phyloP scores from a whole-genome alignment of 2,113 vertebrate genomes.

The Toxotes jaculatrix region DNA sequence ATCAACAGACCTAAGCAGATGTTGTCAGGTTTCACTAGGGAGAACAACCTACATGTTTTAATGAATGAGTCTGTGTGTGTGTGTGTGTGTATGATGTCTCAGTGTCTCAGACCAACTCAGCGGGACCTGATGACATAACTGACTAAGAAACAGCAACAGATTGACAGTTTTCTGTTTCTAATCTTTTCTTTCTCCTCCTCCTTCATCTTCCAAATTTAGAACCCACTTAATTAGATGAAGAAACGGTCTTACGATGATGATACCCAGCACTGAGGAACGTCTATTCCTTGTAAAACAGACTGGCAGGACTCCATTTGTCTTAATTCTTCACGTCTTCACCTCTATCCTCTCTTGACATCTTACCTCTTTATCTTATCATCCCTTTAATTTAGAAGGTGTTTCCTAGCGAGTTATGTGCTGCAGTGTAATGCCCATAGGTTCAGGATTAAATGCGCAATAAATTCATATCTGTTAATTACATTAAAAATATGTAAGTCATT shows the following conservation, averaged over 20 bases:
- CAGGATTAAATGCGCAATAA: not conserved
- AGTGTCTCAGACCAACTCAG: conserved; percentile 14
- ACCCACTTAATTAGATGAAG: conserved; percentile 18
- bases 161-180: conserved; percentile 44
- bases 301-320: conserved; percentile 1
- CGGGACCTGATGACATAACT: conserved; percentile 15
- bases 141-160: conserved; percentile 50
- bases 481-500: not conserved
- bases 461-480: not conserved
- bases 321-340: not conserved
- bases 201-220: conserved; percentile 14
- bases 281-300: conserved; percentile 23
- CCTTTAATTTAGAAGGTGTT: conserved; percentile 21
- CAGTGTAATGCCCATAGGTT: not conserved
- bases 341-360: not conserved
- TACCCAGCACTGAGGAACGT: not conserved
- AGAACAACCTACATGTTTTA: conserved; percentile 43
- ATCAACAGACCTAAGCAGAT: conserved; percentile 69
- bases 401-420: not conserved
- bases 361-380: not conserved
- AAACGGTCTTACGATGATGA: conserved; percentile 1
- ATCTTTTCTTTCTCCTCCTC: conserved; percentile 27
- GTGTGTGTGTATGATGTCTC: not conserved
- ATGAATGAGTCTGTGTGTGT: conserved; percentile 36
- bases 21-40: conserved; percentile 57